Base-by-base conservation (phyloP, 1,140 invertebrate genomes). In the Heliconius hewitsoni region DNA sequence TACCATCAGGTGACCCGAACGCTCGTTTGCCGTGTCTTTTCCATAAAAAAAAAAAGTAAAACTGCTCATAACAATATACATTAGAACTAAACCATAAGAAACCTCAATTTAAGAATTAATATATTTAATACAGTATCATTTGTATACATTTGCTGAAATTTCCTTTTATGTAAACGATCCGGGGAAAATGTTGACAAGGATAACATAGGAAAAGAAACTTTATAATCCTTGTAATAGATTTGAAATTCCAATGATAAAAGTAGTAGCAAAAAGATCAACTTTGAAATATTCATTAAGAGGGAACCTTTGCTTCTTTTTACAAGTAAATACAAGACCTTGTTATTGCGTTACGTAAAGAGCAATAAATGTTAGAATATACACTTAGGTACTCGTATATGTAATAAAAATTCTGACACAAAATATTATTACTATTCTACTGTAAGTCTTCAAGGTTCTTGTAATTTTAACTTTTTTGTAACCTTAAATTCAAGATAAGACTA, bases 71-170 rank as follows among this genome's bases (percentile, higher is more conserved):
- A 66, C 9, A 66, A 66, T 27, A 66, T 66, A 16, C 60, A 27
- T 30, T 66, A 27, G 8, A 66, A 66, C 23, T 5, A 13, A 13
- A 13, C 60, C 9, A 27, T 4, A 66, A 66, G 60, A 27, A 66
- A 30, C 23, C 4, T 30, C n/a, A 27, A 27, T 27, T 66, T 66
- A 16, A 3, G 11, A 66, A 5, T 16, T 66, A 66, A 66, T 27
- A 30, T 66, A 66, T 30, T 66, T 16, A 27, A 66, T 66, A 66
- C 11, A 30, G 23, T 74, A 74, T 74, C 73, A 19, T 50, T 74
- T 74, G 73, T 74, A 55, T 57, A 74, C 73, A 60, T 74, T 57
- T 74, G 5, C 73, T 57, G 39, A 34, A 74, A 74, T 57, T 74
- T 66, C 60, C 8, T 52, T 60, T 74, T 74, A 74, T 74, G 73